Conservation (phyloP, 1,140 invertebrate genomes). For the Thaumetopoea pityocampa region DNA sequence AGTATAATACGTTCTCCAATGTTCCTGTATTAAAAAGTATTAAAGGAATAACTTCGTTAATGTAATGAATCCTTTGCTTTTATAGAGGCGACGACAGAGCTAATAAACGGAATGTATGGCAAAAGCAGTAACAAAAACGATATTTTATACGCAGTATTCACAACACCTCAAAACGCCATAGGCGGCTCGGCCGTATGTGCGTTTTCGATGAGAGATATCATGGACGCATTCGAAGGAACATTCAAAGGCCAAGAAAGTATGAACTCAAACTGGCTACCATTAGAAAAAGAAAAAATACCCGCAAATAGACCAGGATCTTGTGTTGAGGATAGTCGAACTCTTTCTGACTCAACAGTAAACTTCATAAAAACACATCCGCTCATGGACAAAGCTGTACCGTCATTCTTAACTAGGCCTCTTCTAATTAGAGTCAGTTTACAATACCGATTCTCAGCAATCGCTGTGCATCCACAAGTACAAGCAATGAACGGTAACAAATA, state of each 20-base stretch:
- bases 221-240: slow-evolving; percentile 91
- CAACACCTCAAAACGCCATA: slow-evolving; percentile 96
- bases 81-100: slow-evolving; percentile 71
- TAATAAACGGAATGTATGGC: slow-evolving; percentile 81
- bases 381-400: slow-evolving; percentile 93
- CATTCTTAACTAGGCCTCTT: slow-evolving; percentile 83
- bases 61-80: slow-evolving; percentile 16
- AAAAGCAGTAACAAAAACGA: slow-evolving; percentile 83
- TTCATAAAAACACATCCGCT: slow-evolving; percentile 97
- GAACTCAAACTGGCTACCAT: slow-evolving; percentile 94
- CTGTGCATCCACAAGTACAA: slow-evolving; percentile 94
- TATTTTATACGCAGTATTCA: slow-evolving; percentile 97
- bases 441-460: slow-evolving; percentile 93
- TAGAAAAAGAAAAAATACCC: slow-evolving; percentile 84
- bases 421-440: slow-evolving; percentile 85
- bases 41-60: too few species aligned
- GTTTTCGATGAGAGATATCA: slow-evolving; percentile 92
- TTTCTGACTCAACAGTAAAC: slow-evolving; percentile 92
- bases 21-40: too few species aligned
- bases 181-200: slow-evolving; percentile 97
- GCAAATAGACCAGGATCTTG: slow-evolving; percentile 91
- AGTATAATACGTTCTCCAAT: slow-evolving; percentile 77
- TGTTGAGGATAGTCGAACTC: slow-evolving; percentile 91
- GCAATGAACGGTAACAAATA: slow-evolving; percentile 90
- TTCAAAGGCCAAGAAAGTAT: slow-evolving; percentile 96